Evolutionary conservation across 2,888 invertebrate species (phyloP), one percentile per base, ranked within the genome.

Genomic region (Campoplex capitator): DNA sequence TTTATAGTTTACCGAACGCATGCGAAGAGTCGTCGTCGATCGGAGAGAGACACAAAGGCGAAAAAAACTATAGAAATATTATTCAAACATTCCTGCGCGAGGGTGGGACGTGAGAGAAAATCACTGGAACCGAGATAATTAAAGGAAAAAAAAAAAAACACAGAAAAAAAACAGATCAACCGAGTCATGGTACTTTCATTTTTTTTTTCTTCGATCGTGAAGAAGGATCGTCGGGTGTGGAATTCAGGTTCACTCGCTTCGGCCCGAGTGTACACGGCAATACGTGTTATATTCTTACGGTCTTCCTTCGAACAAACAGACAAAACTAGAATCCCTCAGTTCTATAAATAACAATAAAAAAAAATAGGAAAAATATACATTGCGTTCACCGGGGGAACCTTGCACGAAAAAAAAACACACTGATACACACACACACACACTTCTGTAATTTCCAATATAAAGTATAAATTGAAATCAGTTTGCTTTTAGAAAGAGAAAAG

Each of bases 41-140:
- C 88, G 84, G 87, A 82, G 78, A 68, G 87, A 68, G 87, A 84
- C 78, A 85, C 83, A 88, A 86, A 88, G 18, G n/a, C 51, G 65
- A 32, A 86, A 90, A 23, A 89, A 88, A 90, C 86, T 2, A 87
- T 88, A 90, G 85, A 89, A 90, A 91, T 88, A 91, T 88, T 91
- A 90, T 93, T 91, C 85, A 92, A 91, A 93, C 93, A 93, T 93
- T 94, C 93, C 93, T 91, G 89, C 85, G 88, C 78, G 80, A 87
- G 80, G 77, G 68, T 68, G 42, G 81, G 75, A 58, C 77, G 79
- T 48, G 58, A 23, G 77, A 56, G 23, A 13, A 68, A 45, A 45
- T 32, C 35, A 78, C 68, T 58, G 16, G 16, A 76, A 38, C 6
- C 32, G 48, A 23, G 23, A 79, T 62, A 16, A 62, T 62, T 32